A percentile compares a stretch with the other conserved stretches of the same genome.
Evolutionary conservation across 53 echinoderm and acorn worm genomes (phyloP).

Genomic region (Astropecten irregularis): DNA sequence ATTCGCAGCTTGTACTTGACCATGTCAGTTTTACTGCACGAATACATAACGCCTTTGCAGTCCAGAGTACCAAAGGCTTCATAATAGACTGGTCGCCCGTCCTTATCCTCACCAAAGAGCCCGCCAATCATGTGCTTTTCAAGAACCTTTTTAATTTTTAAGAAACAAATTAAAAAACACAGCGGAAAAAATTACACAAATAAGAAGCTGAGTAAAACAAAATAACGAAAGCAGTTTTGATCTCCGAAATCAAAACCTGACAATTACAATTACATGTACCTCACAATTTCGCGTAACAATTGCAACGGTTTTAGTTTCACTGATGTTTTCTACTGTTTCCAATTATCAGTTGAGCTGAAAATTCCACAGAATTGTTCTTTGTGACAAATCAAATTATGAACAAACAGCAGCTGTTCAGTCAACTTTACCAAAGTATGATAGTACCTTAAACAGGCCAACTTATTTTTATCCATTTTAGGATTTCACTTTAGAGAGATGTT

Average conservation of each 20-base stretch:
- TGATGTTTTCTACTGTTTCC: too few relatives aligned
- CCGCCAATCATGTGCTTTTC: slow-evolving; percentile 86
- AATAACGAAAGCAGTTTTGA: not conserved
- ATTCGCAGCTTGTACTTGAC: slow-evolving; percentile 63
- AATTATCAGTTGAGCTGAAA: not conserved
- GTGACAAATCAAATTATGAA: too few relatives aligned
- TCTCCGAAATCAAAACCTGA: too few relatives aligned
- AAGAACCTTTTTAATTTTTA: slow-evolving; percentile 61
- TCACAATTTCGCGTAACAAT: too few relatives aligned
- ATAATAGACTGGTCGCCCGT: slow-evolving; percentile 79
- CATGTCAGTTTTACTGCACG: slow-evolving; percentile 65
- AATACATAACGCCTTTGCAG: slow-evolving; percentile 74
- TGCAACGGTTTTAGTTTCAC: too few relatives aligned
- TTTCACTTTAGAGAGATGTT: too few relatives aligned
- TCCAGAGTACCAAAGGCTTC: slow-evolving; percentile 81
- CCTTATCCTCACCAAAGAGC: slow-evolving; percentile 73
- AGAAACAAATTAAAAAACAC: not conserved
- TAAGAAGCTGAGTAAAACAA: not conserved
- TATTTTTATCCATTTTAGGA: too few relatives aligned
- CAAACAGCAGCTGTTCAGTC: too few relatives aligned
- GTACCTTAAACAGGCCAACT: too few relatives aligned
- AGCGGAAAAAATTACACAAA: too few relatives aligned
- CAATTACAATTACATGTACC: too few relatives aligned
- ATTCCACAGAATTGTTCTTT: not conserved
- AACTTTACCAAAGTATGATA: too few relatives aligned